Evolutionary conservation across 2,888 invertebrate genomes (phyloP).

Genomic region (Erynnis tages): DNA sequence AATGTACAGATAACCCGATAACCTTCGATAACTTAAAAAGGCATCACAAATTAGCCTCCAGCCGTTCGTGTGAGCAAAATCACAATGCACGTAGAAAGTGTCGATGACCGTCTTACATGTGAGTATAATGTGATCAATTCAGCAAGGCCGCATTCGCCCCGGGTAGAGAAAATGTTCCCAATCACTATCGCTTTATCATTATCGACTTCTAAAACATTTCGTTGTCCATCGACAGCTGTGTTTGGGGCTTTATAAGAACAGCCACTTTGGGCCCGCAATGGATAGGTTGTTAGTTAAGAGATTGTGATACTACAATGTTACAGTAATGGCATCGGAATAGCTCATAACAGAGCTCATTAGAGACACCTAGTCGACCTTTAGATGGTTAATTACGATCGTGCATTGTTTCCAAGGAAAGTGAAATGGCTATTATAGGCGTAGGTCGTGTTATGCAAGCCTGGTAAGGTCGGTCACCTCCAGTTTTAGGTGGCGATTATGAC

Average conservation of each 20-base stretch:
- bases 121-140: slow-evolving; percentile 26
- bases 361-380: slow-evolving; percentile 39
- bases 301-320: slow-evolving; percentile 11
- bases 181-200: slow-evolving; percentile 19
- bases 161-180: slow-evolving; percentile 40
- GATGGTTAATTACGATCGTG: slow-evolving; percentile 34
- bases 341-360: slow-evolving; percentile 36
- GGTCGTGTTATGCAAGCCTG: slow-evolving; percentile 23
- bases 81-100: slow-evolving; percentile 28
- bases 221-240: neutral
- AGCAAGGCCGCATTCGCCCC: slow-evolving; percentile 35
- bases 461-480: slow-evolving; percentile 20
- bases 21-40: slow-evolving; percentile 9
- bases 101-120: slow-evolving; percentile 28
- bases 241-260: neutral
- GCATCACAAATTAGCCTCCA: slow-evolving; percentile 24
- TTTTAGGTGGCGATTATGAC: slow-evolving; percentile 18
- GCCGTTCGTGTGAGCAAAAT: slow-evolving; percentile 25
- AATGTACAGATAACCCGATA: slow-evolving; percentile 5
- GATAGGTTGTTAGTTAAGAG: neutral
- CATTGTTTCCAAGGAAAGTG: slow-evolving; percentile 53
- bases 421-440: slow-evolving; percentile 42
- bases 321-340: slow-evolving; percentile 17
- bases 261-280: neutral
- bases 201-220: slow-evolving; percentile 1